A percentile compares a stretch with the other conserved stretches of the same genome.
Conservation (phyloP, 2,888 invertebrate species). For the Argyresthia albistria region DNA sequence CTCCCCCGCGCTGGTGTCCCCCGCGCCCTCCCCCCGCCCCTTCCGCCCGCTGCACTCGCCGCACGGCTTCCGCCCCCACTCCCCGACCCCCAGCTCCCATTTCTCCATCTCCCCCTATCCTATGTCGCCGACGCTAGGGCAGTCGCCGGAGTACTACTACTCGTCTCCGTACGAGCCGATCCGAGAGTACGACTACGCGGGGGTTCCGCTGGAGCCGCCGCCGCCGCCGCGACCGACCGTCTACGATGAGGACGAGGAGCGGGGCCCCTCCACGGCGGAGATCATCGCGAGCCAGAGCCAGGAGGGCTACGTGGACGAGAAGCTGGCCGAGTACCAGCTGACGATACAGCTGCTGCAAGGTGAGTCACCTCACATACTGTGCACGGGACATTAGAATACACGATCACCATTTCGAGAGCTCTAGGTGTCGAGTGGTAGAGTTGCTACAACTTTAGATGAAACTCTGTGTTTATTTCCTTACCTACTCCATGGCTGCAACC, state of each 20-base stretch:
- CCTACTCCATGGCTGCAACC: too few species aligned
- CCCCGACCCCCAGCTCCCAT: constrained; percentile 61
- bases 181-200: constrained; percentile 80
- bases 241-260: constrained; percentile 79
- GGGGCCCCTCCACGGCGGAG: constrained; percentile 90
- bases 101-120: constrained; percentile 65
- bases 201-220: constrained; percentile 83
- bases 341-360: constrained; percentile 93
- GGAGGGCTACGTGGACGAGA: constrained; percentile 95
- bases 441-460: too few species aligned
- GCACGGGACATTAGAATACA: too few species aligned
- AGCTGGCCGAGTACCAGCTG: constrained; percentile 93
- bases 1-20: constrained; percentile 67
- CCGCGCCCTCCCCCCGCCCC: constrained; percentile 65
- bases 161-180: constrained; percentile 70
- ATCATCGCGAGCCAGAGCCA: constrained; percentile 95
- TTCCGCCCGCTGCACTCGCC: constrained; percentile 63
- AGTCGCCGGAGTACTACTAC: constrained; percentile 74
- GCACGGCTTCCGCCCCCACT: constrained; percentile 54
- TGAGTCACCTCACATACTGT: constrained; percentile 43
- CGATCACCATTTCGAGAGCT: too few species aligned
- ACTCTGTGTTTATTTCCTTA: too few species aligned
- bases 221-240: constrained; percentile 80
- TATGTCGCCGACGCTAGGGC: constrained; percentile 73
- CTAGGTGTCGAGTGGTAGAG: too few species aligned